Evolutionary conservation across 2,888 invertebrate species (phyloP).

Genomic region (Athripsodes cinereus): DNA sequence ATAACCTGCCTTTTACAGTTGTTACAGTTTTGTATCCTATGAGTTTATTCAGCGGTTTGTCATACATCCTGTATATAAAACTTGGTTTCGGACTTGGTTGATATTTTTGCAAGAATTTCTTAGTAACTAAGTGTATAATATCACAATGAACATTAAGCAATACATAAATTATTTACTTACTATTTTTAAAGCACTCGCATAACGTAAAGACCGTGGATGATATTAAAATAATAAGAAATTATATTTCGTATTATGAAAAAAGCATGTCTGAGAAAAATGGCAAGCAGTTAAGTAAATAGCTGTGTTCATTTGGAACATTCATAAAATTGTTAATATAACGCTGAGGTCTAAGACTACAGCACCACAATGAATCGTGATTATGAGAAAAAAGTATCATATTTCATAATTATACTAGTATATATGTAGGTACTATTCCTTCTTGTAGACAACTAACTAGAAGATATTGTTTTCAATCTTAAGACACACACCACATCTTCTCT

Average conservation of each 20-base stretch:
- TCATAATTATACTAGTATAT: neutral
- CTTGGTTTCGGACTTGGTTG: no score
- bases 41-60: no score
- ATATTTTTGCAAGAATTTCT: no score
- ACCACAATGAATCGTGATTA: slow-evolving; percentile 1
- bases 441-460: neutral
- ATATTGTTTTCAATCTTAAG: neutral
- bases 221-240: neutral
- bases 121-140: no score
- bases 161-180: no score
- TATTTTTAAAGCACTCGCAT: no score
- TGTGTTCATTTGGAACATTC: neutral
- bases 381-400: neutral
- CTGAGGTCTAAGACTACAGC: neutral
- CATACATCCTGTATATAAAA: no score
- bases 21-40: no score
- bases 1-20: no score
- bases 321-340: neutral
- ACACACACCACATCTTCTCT: no score
- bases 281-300: neutral
- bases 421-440: neutral
- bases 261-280: neutral
- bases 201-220: neutral
- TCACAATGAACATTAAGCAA: no score
- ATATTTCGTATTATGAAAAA: neutral